Conservation (phyloP, 2,888 invertebrate genomes). For the Oscheius onirici region DNA sequence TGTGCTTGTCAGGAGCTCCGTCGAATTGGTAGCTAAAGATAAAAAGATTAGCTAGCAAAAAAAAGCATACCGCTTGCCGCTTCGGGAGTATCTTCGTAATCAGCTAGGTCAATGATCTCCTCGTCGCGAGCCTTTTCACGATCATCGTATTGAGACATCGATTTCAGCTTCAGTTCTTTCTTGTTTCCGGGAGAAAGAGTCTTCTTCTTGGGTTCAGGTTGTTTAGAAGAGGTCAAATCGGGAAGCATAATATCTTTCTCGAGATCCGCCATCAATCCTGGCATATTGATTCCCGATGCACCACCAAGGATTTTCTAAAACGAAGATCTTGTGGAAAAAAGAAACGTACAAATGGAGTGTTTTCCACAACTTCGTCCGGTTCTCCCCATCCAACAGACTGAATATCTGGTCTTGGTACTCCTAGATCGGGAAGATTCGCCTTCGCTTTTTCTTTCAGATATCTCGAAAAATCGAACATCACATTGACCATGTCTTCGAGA, state of each 20-base stretch:
- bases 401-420: conserved; percentile 30
- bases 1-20: neutral
- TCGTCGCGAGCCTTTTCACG: conserved; percentile 28
- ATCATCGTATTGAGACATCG: neutral
- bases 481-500: conserved; percentile 41
- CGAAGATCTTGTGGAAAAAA: neutral
- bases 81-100: conserved; percentile 3
- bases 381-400: conserved; percentile 54
- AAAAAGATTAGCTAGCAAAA: neutral
- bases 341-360: conserved; percentile 41
- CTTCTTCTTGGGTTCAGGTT: conserved; percentile 41
- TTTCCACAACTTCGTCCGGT: neutral
- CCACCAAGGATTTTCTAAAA: conserved; percentile 32
- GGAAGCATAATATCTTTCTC: conserved; percentile 2
- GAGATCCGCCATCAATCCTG: conserved; percentile 35
- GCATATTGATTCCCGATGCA: conserved; percentile 29
- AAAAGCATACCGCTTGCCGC: neutral
- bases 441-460: conserved; percentile 22
- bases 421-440: conserved; percentile 23
- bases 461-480: conserved; percentile 45
- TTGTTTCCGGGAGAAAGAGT: conserved; percentile 73
- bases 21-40: conserved; percentile 25
- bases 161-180: neutral
- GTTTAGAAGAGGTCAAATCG: too few species aligned
- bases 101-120: conserved; percentile 52